A percentile compares a stretch with the other conserved stretches of the same genome.
These are phyloP conservation scores for Apamea sordens DNA, from an alignment of 2,888 invertebrate species.

Conservation along the genomic window DNA sequence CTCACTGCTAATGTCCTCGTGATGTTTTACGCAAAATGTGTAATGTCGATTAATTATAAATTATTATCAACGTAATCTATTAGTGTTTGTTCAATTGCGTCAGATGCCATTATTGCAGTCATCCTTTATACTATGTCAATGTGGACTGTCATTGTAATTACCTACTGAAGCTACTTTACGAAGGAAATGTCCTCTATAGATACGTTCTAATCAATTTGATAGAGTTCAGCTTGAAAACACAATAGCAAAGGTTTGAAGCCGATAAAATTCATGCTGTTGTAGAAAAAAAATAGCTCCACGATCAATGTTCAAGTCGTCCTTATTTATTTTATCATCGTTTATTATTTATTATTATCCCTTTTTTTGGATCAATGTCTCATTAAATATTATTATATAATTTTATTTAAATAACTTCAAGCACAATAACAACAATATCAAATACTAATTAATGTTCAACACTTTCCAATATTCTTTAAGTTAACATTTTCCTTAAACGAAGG, in stretches of 20 bases:
- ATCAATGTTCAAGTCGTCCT: constrained; percentile 70
- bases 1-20: constrained; percentile 67
- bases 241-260: constrained; percentile 61
- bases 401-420: constrained; percentile 73
- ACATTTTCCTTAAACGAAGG: constrained; percentile 76
- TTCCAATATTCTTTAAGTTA: constrained; percentile 73
- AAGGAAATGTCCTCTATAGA: constrained; percentile 57
- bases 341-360: constrained; percentile 75
- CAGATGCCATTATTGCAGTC: constrained; percentile 58
- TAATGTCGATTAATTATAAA: constrained; percentile 66
- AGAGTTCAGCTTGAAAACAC: constrained; percentile 64
- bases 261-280: constrained; percentile 80
- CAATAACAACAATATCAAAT: constrained; percentile 74
- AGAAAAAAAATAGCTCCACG: constrained; percentile 90
- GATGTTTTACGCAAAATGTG: constrained; percentile 69
- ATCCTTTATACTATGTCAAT: constrained; percentile 49
- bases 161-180: constrained; percentile 28
- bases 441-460: constrained; percentile 75
- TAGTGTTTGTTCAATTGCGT: constrained; percentile 69
- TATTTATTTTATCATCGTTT: constrained; percentile 74
- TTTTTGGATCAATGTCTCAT: constrained; percentile 82
- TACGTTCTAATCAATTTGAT: constrained; percentile 63
- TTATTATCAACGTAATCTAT: constrained; percentile 55
- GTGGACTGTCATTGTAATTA: constrained; percentile 46
- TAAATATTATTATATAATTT: constrained; percentile 70